Evolutionary conservation across 2,113 vertebrate genomes (phyloP), one percentile per base, ranked within the genome.

Genomic region (Sylvilagus bachmani): DNA sequence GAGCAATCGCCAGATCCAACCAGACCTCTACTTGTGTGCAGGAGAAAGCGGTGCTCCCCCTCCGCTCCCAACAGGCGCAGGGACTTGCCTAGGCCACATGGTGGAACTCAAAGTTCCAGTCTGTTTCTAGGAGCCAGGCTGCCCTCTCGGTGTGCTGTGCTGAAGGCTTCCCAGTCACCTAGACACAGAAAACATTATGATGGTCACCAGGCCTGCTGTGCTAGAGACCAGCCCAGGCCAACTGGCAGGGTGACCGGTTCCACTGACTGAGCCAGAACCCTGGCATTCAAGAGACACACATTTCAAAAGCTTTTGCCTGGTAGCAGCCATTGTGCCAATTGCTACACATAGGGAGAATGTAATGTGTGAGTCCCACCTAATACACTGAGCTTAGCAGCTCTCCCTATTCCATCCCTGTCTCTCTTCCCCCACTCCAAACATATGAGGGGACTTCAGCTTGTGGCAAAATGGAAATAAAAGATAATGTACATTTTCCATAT

Each of bases 211-310:
- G 29, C 90, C 64, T 7, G 70, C 2, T 53, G 13, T 17, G 27
- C 49, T 62, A 80, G 33, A 70, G 70, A 51, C 5, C 87, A 66
- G 58, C 44, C 61, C 22, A 14, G 16, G 11, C 21, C 10, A 25
- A 9, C 9, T 38, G 49, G 2, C 1, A 44, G 0, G 0, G 44
- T 84, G 1, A 71, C 70, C 10, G 22, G 9, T 74, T 82, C 87
- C 44, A 69, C 16, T 24, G 53, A 14, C 2, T 74, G 79, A 92
- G 49, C 51, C 86, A 69, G 33, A 79, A 44, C n/a, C 74, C 38
- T 92, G 64, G 44, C 89, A 71, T 66, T 79, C 78, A 70, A 24
- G 82, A 24, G 70, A 82, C 0, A 38, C 44, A 19, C 21, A 69
- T 53, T 69, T 94, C n/a, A 84, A 33, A 78, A 38, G 25, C 69